phyloP scores from a whole-genome alignment of 2,888 invertebrate species.

The Nomada fucata region DNA sequence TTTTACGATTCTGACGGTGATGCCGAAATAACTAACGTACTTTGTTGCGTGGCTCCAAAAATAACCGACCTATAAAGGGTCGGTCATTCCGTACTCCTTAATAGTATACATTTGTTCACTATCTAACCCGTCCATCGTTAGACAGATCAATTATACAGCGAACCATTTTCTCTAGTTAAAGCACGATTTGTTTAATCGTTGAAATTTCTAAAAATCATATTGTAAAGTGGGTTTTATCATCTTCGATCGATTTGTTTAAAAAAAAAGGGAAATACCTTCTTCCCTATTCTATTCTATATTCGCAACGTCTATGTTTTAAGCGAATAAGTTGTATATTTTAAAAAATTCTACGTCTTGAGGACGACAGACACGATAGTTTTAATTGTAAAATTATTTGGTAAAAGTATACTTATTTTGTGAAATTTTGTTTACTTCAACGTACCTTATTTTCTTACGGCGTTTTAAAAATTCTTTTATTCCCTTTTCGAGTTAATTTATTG shows the following conservation, averaged over 20 bases:
- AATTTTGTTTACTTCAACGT: no score
- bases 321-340: no score
- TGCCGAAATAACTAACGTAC: conserved; percentile 60
- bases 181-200: background rate
- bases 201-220: background rate
- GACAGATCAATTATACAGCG: background rate
- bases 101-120: conserved; percentile 25
- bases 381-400: background rate
- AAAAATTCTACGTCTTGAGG: background rate
- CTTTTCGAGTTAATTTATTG: background rate
- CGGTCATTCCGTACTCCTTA: conserved; percentile 51
- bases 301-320: no score
- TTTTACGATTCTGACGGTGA: conserved; percentile 55
- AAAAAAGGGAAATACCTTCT: no score
- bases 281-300: no score
- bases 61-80: conserved; percentile 69
- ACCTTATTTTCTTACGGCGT: background rate
- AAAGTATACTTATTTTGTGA: no score
- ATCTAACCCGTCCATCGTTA: background rate
- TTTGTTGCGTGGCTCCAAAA: conserved; percentile 56
- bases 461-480: background rate
- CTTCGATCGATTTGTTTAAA: background rate
- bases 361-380: background rate
- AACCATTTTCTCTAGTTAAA: background rate
- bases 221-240: background rate